phyloP scores from a whole-genome alignment of 37 sponge, comb jelly and placozoan species.

The Chondrilla cf. caribensis region DNA sequence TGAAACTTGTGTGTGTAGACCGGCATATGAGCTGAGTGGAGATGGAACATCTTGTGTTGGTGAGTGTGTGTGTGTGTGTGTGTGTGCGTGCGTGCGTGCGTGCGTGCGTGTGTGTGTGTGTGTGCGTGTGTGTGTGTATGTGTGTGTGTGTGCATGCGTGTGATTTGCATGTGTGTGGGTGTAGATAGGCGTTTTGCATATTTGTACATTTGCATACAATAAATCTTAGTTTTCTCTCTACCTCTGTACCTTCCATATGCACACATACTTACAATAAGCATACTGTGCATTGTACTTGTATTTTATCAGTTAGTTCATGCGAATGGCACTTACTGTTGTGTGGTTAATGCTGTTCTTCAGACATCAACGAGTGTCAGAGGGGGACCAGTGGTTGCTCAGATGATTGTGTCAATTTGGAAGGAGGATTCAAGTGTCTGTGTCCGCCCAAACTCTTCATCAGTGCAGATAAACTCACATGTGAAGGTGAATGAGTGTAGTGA shows the following conservation, averaged over 20 bases:
- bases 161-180: not conserved
- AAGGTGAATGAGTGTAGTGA: slow-evolving; percentile 1
- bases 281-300: no score
- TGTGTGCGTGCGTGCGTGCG: not conserved
- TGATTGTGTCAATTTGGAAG: slow-evolving; percentile 27
- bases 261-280: not conserved
- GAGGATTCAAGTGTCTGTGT: slow-evolving; percentile 35
- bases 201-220: not conserved
- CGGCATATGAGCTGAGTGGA: slow-evolving; percentile 6
- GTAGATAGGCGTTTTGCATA: not conserved
- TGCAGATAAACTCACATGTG: slow-evolving; percentile 19
- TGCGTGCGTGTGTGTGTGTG: slow-evolving; percentile 28
- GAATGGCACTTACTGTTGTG: not conserved
- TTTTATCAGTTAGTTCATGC: no score
- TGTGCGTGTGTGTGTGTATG: slow-evolving; percentile 31
- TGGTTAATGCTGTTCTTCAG: slow-evolving; percentile 10
- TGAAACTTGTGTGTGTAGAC: slow-evolving; percentile 9
- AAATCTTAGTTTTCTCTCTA: not conserved
- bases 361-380: slow-evolving; percentile 29
- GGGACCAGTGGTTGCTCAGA: slow-evolving; percentile 26
- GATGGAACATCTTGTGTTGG: slow-evolving; percentile 16
- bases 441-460: slow-evolving; percentile 34
- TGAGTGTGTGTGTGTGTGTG: slow-evolving; percentile 1
- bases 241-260: slow-evolving; percentile 1
- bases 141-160: slow-evolving; percentile 25